Base-by-base conservation (phyloP, 2,888 invertebrate species). In the Athetis lepigone region DNA sequence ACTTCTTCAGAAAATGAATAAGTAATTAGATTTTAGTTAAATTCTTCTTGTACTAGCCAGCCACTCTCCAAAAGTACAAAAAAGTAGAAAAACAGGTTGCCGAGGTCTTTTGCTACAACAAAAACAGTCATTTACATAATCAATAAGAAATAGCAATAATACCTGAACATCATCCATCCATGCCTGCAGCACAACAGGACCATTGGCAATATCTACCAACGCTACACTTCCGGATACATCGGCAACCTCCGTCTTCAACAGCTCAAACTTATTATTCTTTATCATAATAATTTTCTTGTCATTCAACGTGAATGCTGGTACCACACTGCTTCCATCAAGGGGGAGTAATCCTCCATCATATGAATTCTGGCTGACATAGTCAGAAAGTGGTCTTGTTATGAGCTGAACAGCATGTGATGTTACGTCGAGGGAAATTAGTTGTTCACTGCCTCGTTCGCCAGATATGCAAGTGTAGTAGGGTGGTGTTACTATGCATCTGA, bases 401-500 rank as follows among this genome's bases (percentile, higher is more conserved):
- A 95, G 88, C 67, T 95, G 92, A 0, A 95, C 88, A 0, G 94
- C 92, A 43, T 95, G 88, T 0, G 96, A 94, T 1, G 95, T 93
- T 9, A 97, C 90, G 83, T 97, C 96, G 21, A 97, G 83, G 9
- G 96, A 95, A 33, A 96, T 94, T 18, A 97, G 85, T 66, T 96
- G 93, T 64, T 95, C 89, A 19, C 89, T 91, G 57, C 90, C 91
- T 11, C 64, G 65, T 6, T 88, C 89, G 13, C 95, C 95, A 0
- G 96, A 96, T 23, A 96, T 76, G 79, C 98, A 98, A 6, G 96
- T 95, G 87, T 96, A 96, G 86, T 96, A 96, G 6, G 96, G 95
- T 1, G 95, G 95, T 33, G 96, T 94, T 54, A 97, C 79, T 7
- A 96, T 86, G 87, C 98, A 98, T 71, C 96, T 96, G 90, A 54